phyloP scores from a whole-genome alignment of 2,113 vertebrate species.

The Accipiter cooperii region DNA sequence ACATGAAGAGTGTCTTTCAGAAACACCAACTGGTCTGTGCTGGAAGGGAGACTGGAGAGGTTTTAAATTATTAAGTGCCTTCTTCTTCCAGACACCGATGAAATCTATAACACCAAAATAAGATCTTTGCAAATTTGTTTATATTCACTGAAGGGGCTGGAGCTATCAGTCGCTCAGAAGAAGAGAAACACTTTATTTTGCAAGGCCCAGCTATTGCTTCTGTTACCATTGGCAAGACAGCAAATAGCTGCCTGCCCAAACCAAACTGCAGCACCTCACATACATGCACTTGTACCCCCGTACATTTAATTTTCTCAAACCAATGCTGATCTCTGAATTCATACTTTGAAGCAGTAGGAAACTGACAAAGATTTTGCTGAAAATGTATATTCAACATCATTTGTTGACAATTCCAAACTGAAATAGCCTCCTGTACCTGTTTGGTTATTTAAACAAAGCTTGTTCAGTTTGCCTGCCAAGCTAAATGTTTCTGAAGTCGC shows the following conservation, averaged over 20 bases:
- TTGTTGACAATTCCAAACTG: background rate
- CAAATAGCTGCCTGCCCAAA: background rate
- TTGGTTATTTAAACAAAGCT: constrained; percentile 1
- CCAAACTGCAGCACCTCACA: background rate
- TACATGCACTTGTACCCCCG: background rate
- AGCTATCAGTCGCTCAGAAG: background rate
- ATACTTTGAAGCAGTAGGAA: background rate
- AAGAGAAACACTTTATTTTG: background rate
- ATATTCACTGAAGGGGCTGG: background rate
- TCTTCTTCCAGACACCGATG: background rate
- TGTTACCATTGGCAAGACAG: background rate
- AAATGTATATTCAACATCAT: background rate
- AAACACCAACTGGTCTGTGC: background rate
- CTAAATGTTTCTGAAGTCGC: background rate
- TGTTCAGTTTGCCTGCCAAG: constrained; percentile 12
- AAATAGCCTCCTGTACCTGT: constrained; percentile 7
- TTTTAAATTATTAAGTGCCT: background rate
- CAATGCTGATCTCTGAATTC: background rate
- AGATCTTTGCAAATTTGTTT: background rate
- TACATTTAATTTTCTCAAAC: background rate
- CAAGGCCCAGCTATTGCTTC: background rate
- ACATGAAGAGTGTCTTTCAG: background rate
- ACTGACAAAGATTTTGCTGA: background rate
- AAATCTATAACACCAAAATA: background rate
- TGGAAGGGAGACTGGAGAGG: background rate